These are phyloP conservation scores for Elgaria multicarinata DNA, from an alignment of 2,113 vertebrate genomes.

Conservation along the genomic window DNA sequence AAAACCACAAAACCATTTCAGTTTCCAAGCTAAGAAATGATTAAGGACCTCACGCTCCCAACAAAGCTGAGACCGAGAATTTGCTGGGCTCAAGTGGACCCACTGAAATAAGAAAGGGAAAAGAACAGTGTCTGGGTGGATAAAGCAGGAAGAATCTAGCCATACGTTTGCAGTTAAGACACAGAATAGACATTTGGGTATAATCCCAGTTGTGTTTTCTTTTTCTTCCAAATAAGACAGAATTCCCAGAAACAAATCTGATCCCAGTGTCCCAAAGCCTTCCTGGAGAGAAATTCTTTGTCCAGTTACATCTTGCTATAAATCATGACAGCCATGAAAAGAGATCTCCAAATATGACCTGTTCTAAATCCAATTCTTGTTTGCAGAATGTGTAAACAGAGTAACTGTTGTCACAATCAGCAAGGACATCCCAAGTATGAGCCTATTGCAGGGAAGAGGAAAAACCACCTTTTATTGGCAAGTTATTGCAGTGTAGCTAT, in stretches of 20 bases:
- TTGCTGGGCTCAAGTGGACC: not conserved
- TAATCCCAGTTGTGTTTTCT: not conserved
- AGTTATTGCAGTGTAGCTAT: not conserved
- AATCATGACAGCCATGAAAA: not conserved
- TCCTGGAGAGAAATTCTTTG: not conserved
- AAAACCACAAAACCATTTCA: slow-evolving; percentile 18
- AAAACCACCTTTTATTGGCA: not conserved
- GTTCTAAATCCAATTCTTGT: not conserved
- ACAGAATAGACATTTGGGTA: not conserved
- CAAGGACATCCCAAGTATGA: not conserved
- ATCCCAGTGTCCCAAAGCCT: not conserved
- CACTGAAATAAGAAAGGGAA: rapidly evolving
- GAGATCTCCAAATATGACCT: too few species aligned
- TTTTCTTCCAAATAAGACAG: not conserved
- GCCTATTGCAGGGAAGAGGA: not conserved
- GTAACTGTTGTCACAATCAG: not conserved
- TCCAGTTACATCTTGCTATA: not conserved
- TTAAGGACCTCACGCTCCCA: not conserved
- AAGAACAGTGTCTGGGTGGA: not conserved
- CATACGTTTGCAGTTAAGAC: not conserved
- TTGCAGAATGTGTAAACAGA: not conserved
- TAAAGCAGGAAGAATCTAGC: not conserved
- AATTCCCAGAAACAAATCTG: slow-evolving; percentile 7
- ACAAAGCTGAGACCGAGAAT: not conserved
- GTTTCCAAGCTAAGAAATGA: slow-evolving; percentile 10